Evolutionary conservation across 2,113 vertebrate species (phyloP), one percentile per base, ranked within the genome.

Genomic region (Lutjanus erythropterus): DNA sequence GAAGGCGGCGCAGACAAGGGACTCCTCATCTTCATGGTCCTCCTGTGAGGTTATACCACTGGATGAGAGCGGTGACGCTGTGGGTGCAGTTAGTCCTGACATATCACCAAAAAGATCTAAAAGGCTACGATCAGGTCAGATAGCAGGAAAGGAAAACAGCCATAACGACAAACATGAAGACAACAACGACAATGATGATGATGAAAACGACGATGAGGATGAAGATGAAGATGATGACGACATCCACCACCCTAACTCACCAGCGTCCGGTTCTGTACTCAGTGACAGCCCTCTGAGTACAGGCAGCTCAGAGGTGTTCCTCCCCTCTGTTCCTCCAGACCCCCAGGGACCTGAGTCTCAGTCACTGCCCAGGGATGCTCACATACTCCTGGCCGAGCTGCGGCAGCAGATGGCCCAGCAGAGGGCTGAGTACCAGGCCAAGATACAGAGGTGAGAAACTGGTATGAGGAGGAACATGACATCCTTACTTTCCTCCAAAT

Each of bases 241-340:
- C 1, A 9, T 46, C 35, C 74, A 75, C 31, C 89, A 90, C 33
- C 83, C 62, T 2, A 92, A 89, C 78, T 94, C 95, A 9, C 92
- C 83, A 4, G 90, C 91, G 18, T 95, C 94, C 0, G 74, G 90
- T 16, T 94, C 92, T 0, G 82, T 64, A 8, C 84, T 84, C 35
- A 94, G 90, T 3, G 74, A 81, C 68, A 88, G 89, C 2, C 86
- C 80, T 50, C 76, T 94, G 29, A 94, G 93, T 46, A 96, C 93
- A 0, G 95, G 95, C 14, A 95, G 95, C 79, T 95, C 94, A 1
- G 95, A 96, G 42, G 95, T 95, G 9, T 96, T 96, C 78, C 93
- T 95, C 44, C 94, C 94, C 8, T 90, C 93, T 0, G 90, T 74
- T 39, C 82, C 93, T 47, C 84, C 85, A 21, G 89, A 93, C 19